Evolutionary conservation across 2,797 vertebrate genomes (phyloP).

Genomic region (Hoplostethus mediterraneus): DNA sequence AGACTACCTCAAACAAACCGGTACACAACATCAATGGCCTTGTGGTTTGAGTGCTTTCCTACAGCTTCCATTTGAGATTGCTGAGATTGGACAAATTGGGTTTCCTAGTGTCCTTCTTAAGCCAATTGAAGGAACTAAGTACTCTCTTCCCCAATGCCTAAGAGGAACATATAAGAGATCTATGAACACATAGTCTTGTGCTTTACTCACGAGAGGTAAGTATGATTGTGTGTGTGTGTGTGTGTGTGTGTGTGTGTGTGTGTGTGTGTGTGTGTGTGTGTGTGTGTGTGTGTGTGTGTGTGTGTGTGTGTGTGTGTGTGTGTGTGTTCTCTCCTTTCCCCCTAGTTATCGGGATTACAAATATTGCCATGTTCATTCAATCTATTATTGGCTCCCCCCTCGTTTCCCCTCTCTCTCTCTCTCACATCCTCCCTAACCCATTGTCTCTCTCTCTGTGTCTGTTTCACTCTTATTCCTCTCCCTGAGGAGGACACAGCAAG

Average conservation of each 20-base stretch:
- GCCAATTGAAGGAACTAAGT: background rate
- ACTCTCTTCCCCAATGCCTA: background rate
- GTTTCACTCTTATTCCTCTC: slow-evolving; percentile 1
- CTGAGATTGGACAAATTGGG: background rate
- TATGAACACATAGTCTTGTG: background rate
- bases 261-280: background rate
- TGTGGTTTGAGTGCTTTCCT: background rate
- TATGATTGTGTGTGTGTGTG: background rate
- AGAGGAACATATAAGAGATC: background rate
- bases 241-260: background rate
- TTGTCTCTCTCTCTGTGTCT: background rate
- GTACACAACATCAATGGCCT: no score
- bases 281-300: no score
- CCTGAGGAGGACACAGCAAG: slow-evolving; percentile 15
- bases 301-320: background rate
- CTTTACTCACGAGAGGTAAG: background rate
- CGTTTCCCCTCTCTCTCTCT: background rate
- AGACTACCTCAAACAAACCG: background rate
- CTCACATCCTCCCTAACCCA: no score
- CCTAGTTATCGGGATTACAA: slow-evolving; percentile 9
- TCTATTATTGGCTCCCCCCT: background rate
- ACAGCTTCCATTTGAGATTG: background rate
- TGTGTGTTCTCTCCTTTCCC: background rate
- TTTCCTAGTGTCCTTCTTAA: background rate
- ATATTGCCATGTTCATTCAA: slow-evolving; percentile 7